Base-by-base conservation (phyloP, 1,140 invertebrate genomes). In the Drosophila ironensis region DNA sequence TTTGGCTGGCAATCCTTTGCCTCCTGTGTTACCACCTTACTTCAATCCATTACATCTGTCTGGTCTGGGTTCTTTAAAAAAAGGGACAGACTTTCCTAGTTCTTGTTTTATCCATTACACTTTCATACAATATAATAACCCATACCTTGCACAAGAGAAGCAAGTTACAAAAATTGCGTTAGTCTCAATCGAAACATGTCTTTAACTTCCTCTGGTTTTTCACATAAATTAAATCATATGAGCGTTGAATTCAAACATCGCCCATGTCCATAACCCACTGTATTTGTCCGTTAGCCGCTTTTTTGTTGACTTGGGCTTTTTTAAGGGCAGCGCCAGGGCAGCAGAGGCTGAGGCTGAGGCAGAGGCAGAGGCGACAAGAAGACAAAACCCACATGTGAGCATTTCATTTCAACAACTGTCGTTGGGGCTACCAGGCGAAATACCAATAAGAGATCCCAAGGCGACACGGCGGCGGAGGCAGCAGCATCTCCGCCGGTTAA, bases 371-470 rank as follows among this genome's bases (percentile, higher is more conserved):
- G n/a, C n/a, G n/a, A 72, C 72, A 71, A 67, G 74, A 64, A 69
- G 76, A 70, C 71, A 87, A 87, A 87, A 75, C 82, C 82, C 81
- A 87, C 81, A 87, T 87, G 81, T 87, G 81, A 87, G 81, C 81
- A 87, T 87, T 87, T 87, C 87, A 87, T 87, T 87, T 87, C 82
- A 87, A 87, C 81, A 87, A 87, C 81, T 87, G 81, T 87, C 82
- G 82, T 76, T 63, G 72, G 38, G 57, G 51, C 74, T 72, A 82
- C 76, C 64, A 71, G 52, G 57, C 47, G 69, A 64, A 87, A 86
- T 77, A 67, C 80, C 80, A 81, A 81, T 46, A 72, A 50, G 37
- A 28, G 37, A 25, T n/a, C n/a, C 64, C 38, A 60, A 37, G 47
- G 46, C 16, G 37, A 53, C 41, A 52, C 52, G 35, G 24, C 28